These are phyloP conservation scores for Gallinago media DNA, from an alignment of 2,113 vertebrate species.

Conservation along the genomic window DNA sequence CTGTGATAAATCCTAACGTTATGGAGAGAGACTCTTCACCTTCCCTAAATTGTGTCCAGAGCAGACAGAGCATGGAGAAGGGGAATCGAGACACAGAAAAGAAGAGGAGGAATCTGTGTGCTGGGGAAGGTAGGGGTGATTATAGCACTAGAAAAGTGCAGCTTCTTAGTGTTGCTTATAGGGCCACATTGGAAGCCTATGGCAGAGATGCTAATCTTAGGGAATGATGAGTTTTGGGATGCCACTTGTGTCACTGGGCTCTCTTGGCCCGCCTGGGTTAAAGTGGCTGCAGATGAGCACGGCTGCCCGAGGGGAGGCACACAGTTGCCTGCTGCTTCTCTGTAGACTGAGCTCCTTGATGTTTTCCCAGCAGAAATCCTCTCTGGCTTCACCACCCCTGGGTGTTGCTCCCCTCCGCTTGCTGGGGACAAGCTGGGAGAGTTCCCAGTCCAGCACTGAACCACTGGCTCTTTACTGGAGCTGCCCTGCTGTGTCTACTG, in stretches of 20 bases:
- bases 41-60: background rate
- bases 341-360: background rate
- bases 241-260: background rate
- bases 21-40: background rate
- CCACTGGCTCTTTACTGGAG: background rate
- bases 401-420: background rate
- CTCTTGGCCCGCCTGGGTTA: background rate
- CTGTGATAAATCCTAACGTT: background rate
- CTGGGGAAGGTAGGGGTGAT: background rate
- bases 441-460: background rate
- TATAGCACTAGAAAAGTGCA: background rate
- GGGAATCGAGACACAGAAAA: rapidly evolving
- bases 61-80: background rate
- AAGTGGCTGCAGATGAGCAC: background rate
- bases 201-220: background rate
- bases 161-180: background rate
- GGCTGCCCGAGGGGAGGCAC: background rate
- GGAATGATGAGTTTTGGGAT: background rate
- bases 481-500: background rate
- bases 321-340: background rate
- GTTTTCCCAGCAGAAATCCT: background rate
- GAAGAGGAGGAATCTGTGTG: background rate
- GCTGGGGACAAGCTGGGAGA: background rate
- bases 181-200: background rate
- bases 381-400: background rate